phyloP scores from a whole-genome alignment of 2,888 invertebrate species.

The Saturnia japonica region DNA sequence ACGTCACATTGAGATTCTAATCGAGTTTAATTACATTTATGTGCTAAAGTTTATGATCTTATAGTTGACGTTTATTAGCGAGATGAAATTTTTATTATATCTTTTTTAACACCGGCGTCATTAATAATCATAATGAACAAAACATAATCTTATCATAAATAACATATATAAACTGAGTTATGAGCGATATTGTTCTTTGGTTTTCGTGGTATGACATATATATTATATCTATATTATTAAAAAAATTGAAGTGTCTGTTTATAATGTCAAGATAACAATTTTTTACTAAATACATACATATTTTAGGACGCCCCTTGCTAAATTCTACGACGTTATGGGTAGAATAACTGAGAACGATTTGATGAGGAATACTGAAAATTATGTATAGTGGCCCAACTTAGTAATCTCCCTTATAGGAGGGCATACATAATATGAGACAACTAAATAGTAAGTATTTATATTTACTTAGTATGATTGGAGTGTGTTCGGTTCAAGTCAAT shows the following conservation, averaged over 20 bases:
- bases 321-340: not conserved
- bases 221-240: no score
- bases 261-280: no score
- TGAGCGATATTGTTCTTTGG: not conserved
- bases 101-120: constrained; percentile 7
- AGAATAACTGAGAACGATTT: not conserved
- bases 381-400: not conserved
- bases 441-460: no score
- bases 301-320: not conserved
- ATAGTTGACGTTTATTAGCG: constrained; percentile 28
- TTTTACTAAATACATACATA: no score
- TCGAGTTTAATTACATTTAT: constrained; percentile 31
- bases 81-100: constrained; percentile 27
- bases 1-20: constrained; percentile 27
- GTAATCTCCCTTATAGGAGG: not conserved
- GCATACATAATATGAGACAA: not conserved
- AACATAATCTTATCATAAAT: constrained; percentile 11
- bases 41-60: constrained; percentile 29
- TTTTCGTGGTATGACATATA: not conserved
- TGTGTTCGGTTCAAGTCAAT: no score
- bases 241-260: no score
- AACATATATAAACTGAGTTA: constrained; percentile 9
- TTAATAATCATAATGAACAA: constrained; percentile 10
- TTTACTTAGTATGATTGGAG: no score
- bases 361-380: not conserved